Percentiles rank a stretch among this genome's conserved stretches.
phyloP scores from a whole-genome alignment of 1,140 invertebrate species.

The Drosophila melanogaster region Release_6_plus_ISO1_MT NC_004354.4:12318501-12319000 shows the following conservation, averaged over 20 bases:
- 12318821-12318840: constrained; percentile 93
- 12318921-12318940: constrained; percentile 98
- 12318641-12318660: constrained; percentile 97
- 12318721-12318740: constrained; percentile 98
- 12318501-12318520: constrained; percentile 94
- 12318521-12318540: constrained; percentile 96
- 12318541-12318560: constrained; percentile 90
- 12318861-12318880: constrained; percentile 97
- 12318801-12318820: constrained; percentile 90
- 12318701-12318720: constrained; percentile 96
- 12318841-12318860: constrained; percentile 97
- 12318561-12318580: constrained; percentile 94
- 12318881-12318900: constrained; percentile 96
- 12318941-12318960: constrained; percentile 95
- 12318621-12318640: constrained; percentile 98
- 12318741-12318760: constrained; percentile 96
- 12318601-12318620: constrained; percentile 96
- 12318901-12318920: constrained; percentile 95
- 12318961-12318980: constrained; percentile 97
- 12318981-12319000: constrained; percentile 95
- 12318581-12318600: constrained; percentile 94
- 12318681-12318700: constrained; percentile 96
- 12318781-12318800: constrained; percentile 94
- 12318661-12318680: constrained; percentile 95
- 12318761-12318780: constrained; percentile 98